A percentile compares a stretch with the other conserved stretches of the same genome.
These are phyloP conservation scores for Cygnus olor DNA, from an alignment of 2,797 vertebrate genomes.

Conservation along the genomic window DNA sequence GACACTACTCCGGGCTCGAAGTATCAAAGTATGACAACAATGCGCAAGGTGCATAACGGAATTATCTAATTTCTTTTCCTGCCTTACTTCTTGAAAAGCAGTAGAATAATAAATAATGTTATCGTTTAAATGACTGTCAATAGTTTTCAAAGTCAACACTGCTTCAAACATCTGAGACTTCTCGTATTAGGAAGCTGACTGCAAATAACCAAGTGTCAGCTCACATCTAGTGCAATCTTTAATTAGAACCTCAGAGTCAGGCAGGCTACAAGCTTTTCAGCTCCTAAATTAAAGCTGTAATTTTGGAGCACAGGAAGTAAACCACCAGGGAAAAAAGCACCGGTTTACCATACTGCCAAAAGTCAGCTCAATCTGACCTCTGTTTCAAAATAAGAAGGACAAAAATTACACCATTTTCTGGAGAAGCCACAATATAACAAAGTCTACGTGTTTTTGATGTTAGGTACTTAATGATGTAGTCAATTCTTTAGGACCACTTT, in stretches of 20 bases:
- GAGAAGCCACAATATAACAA: not conserved
- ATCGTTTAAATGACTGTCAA: not conserved
- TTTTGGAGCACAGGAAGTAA: slow-evolving; percentile 28
- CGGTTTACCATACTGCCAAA: not conserved
- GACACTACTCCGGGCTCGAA: not conserved
- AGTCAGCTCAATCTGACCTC: not conserved
- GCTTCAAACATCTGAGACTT: not conserved
- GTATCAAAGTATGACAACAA: not conserved
- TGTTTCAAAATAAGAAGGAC: not conserved
- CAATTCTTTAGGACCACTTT: slow-evolving; percentile 7
- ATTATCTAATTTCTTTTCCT: not conserved
- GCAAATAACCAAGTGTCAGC: slow-evolving; percentile 44
- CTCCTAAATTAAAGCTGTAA: slow-evolving; percentile 17
- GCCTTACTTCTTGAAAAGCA: not conserved
- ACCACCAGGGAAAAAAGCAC: not conserved
- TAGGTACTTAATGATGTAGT: not conserved
- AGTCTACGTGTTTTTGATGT: not conserved
- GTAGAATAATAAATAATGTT: not conserved
- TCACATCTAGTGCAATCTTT: slow-evolving; percentile 35
- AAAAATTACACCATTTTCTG: not conserved
- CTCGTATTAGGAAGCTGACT: not conserved
- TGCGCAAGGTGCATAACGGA: not conserved
- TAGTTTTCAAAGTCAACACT: slow-evolving; percentile 8
- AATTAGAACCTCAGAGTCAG: slow-evolving; percentile 27
- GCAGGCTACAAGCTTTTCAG: slow-evolving; percentile 11